phyloP scores from a whole-genome alignment of 2,888 invertebrate genomes.

The Choreutis nemorana region DNA sequence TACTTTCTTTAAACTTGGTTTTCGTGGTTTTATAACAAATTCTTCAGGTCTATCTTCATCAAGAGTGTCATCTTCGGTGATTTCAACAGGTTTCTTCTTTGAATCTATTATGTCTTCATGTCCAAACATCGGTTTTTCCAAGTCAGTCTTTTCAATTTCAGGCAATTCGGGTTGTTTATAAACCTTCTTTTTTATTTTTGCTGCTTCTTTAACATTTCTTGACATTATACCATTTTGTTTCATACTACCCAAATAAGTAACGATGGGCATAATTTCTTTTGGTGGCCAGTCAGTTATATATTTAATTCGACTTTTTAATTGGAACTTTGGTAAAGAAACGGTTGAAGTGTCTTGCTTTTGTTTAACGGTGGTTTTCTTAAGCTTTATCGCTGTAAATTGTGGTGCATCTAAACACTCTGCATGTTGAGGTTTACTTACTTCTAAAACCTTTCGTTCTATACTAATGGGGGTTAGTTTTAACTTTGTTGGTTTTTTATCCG shows the following conservation, averaged over 20 bases:
- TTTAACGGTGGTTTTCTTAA: slow-evolving; percentile 68
- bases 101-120: slow-evolving; percentile 52
- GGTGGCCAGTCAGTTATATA: slow-evolving; percentile 71
- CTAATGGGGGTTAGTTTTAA: slow-evolving; percentile 57
- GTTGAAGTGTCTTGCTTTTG: slow-evolving; percentile 49
- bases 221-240: slow-evolving; percentile 74
- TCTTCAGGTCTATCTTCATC: slow-evolving; percentile 43
- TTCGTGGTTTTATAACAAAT: slow-evolving; percentile 44
- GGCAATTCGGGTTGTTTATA: slow-evolving; percentile 63
- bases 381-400: slow-evolving; percentile 72
- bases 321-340: slow-evolving; percentile 69
- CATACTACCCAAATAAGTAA: slow-evolving; percentile 62
- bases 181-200: slow-evolving; percentile 68
- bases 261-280: slow-evolving; percentile 49
- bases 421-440: slow-evolving; percentile 70
- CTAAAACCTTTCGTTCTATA: slow-evolving; percentile 70
- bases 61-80: slow-evolving; percentile 17
- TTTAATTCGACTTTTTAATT: slow-evolving; percentile 75
- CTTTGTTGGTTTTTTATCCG: slow-evolving; percentile 31
- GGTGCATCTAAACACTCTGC: slow-evolving; percentile 68
- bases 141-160: slow-evolving; percentile 59
- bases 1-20: slow-evolving; percentile 47
- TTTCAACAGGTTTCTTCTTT: slow-evolving; percentile 19
- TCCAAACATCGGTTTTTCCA: slow-evolving; percentile 65
- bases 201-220: slow-evolving; percentile 75